These are phyloP conservation scores for Planiliza haematocheilus DNA, from an alignment of 2,113 vertebrate genomes.

Conservation along the genomic window DNA sequence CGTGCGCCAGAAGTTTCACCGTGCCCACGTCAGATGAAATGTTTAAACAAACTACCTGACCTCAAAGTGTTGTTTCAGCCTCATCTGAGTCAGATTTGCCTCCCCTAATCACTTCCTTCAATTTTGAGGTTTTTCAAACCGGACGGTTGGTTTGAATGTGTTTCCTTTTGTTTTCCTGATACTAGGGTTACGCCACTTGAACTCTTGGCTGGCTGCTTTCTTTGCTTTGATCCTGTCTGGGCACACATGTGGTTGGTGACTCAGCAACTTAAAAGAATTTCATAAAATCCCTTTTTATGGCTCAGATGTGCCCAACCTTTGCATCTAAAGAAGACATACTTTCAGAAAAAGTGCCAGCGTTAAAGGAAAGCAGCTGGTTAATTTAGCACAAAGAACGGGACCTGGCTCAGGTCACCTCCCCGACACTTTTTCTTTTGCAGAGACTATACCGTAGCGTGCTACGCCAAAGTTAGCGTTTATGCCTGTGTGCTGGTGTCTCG, in stretches of 20 bases:
- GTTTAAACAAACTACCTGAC: conserved; percentile 48
- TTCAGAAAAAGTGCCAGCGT: not conserved
- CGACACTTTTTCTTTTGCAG: no score
- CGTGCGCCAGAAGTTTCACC: conserved; percentile 45
- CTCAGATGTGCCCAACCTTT: conserved; percentile 31
- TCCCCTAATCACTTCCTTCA: conserved; percentile 41
- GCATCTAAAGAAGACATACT: conserved; percentile 19
- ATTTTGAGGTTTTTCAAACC: conserved; percentile 52
- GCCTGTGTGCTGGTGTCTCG: no score
- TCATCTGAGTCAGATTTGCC: conserved; percentile 47
- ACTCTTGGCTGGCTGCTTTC: conserved; percentile 36
- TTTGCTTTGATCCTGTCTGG: conserved; percentile 54
- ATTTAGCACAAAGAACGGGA: no score
- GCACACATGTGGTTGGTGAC: conserved; percentile 66
- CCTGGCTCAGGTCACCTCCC: no score
- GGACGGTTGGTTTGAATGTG: conserved; percentile 42
- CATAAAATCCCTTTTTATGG: conserved; percentile 52
- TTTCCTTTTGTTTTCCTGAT: conserved; percentile 40
- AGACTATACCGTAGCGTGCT: no score
- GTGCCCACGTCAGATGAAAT: conserved; percentile 24
- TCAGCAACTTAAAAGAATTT: conserved; percentile 55
- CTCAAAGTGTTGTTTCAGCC: conserved; percentile 51
- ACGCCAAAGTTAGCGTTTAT: no score
- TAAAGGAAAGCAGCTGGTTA: no score
- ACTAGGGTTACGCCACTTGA: conserved; percentile 34